A percentile compares a stretch with the other conserved stretches of the same genome.
These are phyloP conservation scores for Drosophila silvestris DNA, from an alignment of 2,888 invertebrate genomes.

Conservation along the genomic window DNA sequence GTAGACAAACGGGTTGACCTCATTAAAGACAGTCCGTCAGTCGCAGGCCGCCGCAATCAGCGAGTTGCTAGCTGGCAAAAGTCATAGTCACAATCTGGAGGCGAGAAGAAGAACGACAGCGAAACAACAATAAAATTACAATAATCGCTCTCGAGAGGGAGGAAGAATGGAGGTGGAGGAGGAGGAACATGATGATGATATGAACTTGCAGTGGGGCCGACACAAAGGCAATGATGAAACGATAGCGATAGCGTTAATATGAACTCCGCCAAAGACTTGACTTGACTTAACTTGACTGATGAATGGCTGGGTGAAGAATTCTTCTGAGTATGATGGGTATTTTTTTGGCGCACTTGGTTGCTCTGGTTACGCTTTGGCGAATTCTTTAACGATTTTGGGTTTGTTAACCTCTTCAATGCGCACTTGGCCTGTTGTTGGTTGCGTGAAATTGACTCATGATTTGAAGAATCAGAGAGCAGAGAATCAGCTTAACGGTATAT, in stretches of 20 bases:
- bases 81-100: constrained; percentile 39
- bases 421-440: constrained; percentile 40
- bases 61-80: constrained; percentile 36
- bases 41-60: constrained; percentile 47
- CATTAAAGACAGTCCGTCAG: constrained; percentile 58
- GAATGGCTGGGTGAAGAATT: not conserved
- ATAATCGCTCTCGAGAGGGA: constrained; percentile 62
- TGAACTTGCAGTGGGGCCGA: constrained; percentile 67
- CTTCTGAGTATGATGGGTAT: constrained; percentile 5
- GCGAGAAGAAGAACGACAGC: constrained; percentile 23
- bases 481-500: constrained; percentile 43
- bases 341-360: constrained; percentile 63
- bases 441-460: constrained; percentile 55
- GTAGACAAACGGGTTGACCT: constrained; percentile 66
- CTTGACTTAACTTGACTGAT: constrained; percentile 2
- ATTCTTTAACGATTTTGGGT: constrained; percentile 60
- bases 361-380: constrained; percentile 74
- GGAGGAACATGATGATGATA: constrained; percentile 4
- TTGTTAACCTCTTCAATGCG: constrained; percentile 65
- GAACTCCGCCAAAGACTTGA: constrained; percentile 27
- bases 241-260: constrained; percentile 44
- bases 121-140: constrained; percentile 76
- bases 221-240: constrained; percentile 31
- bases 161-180: not conserved
- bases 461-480: constrained; percentile 10